Base-by-base conservation (phyloP, 2,888 invertebrate species). In the Ennomos fuscantarius region DNA sequence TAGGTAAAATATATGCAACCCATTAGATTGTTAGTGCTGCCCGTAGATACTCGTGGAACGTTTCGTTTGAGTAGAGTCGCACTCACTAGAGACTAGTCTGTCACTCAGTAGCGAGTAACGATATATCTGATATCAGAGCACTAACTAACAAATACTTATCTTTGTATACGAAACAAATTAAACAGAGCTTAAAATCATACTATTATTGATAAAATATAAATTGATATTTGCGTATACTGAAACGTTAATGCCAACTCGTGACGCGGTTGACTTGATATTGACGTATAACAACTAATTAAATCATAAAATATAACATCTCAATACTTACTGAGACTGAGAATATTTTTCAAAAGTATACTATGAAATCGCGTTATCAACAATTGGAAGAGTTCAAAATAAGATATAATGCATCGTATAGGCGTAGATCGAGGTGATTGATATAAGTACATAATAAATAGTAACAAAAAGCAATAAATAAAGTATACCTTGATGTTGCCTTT, bases 401-500 rank as follows among this genome's bases (percentile, higher is more conserved):
- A 82, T 46, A 72, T 66, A 70, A 70, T 71, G 78, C 81, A 78
- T 79, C 86, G 86, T 89, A 86, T 81, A 88, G 58, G 36, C 32
- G 58, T 89, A 89, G 81, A 80, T 78, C 78, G 80, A 81, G 83
- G 90, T 90, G 90, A 90, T 91, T 90, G 90, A 90, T 89, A 79
- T 89, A 84, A 89, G 83, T 89, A 89, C 87, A 88, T 89, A 80
- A 83, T 79, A 82, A 81, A 86, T 82, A 84, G 82, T 81, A 89
- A 89, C 88, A 87, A 86, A 75, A 91, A 92, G 91, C 91, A 91
- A 92, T 91, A 91, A 90, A 86, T 90, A 91, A 90, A 87, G 91
- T 92, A 91, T 92, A 92, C 92, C 88, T 89, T 89, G 86, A 87
- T 84, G 91, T 90, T 92, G 91, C 91, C 91, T 92, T 92, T 84